Evolutionary conservation across 2,797 vertebrate genomes (phyloP), one percentile per base, ranked within the genome.

Genomic region (Poeciliopsis presidionis): DNA sequence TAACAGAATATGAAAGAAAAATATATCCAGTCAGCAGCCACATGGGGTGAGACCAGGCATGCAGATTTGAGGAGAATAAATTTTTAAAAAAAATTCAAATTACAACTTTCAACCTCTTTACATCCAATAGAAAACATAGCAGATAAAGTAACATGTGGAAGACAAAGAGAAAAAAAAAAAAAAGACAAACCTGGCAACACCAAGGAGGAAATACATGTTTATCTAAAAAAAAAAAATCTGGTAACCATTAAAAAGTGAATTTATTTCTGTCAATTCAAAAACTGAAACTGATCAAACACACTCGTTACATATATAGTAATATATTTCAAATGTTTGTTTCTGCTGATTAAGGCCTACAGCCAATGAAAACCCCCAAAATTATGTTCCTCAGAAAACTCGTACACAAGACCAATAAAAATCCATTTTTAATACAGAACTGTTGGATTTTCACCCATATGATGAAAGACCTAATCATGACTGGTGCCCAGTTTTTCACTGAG

Each of bases 141-240:
- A 72, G 83, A 79, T 47, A 69, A 70, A 89, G 28, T 36, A 36
- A n/a, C n/a, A n/a, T n/a, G n/a, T n/a, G n/a, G 30, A 30, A 30
- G 93, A 95, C 94, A 46, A 46, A 13, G 3, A 46, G 36, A 39
- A 39, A 36, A 36, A 33, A 33, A 45, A 12, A 86, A 88, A 36
- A 91, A 87, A 46, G 3, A 86, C 87, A 51, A 85, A 92, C 85
- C 89, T 79, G 81, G 87, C 87, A 80, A 92, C 88, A 85, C 73
- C 67, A 47, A 87, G 82, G 88, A 92, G 86, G 88, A 93, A 90
- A 67, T 2, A 12, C 65, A 67, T 36, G 39, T 67, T 25, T 2
- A 25, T 67, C 65, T n/a, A 0, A 65, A 8, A 4, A 25, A 53
- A 9, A 7, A n/a, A n/a, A 55, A 12, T 61, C 6, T 33, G 36